Conservation (phyloP, 1,140 invertebrate genomes). For the Chironomus tepperi region DNA sequence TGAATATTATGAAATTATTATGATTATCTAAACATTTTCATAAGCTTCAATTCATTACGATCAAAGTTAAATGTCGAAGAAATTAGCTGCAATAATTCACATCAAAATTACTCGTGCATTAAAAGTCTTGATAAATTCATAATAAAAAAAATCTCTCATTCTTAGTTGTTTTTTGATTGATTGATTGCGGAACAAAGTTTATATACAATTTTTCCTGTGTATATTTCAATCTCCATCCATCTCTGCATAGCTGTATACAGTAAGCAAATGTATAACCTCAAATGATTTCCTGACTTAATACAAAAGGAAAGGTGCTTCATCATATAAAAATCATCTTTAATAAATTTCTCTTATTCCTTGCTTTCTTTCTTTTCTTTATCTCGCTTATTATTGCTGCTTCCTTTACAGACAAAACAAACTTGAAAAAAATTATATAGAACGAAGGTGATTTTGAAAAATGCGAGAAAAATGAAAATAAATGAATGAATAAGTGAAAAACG, state of each 20-base stretch:
- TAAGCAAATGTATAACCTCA: background rate
- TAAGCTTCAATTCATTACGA: no score
- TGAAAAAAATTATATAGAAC: no score
- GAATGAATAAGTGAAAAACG: conserved; percentile 13
- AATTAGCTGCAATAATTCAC: background rate
- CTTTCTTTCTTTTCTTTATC: background rate
- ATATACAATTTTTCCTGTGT: background rate
- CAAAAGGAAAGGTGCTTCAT: background rate
- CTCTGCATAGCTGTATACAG: background rate
- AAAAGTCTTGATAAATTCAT: background rate
- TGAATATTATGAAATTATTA: no score
- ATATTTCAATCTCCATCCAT: background rate
- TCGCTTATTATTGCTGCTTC: background rate
- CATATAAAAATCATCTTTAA: conserved; percentile 14
- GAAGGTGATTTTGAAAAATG: conserved; percentile 2
- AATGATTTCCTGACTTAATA: conserved; percentile 13
- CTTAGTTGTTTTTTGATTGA: background rate
- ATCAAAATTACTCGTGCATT: conserved; percentile 2
- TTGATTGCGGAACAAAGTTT: background rate
- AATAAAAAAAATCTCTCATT: background rate
- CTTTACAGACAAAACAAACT: no score
- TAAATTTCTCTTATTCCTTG: background rate
- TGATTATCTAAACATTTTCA: no score
- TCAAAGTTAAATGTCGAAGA: background rate
- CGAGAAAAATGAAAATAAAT: conserved; percentile 14